Evolutionary conservation across 2,888 invertebrate species (phyloP).

Genomic region (Teleiodes luculella): DNA sequence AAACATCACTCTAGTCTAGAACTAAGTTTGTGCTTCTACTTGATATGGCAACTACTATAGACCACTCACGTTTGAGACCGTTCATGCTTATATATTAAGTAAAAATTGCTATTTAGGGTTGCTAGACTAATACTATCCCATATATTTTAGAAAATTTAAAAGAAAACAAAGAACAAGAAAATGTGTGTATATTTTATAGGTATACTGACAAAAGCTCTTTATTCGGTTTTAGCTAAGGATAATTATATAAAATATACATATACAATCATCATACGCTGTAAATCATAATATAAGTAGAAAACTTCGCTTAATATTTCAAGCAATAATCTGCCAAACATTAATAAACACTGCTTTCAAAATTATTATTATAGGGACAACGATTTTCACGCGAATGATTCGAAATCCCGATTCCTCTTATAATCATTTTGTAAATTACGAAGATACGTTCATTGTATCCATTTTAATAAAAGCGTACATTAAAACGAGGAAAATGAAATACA

Average conservation of each 20-base stretch:
- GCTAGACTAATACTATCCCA: no score
- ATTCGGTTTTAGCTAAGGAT: no score
- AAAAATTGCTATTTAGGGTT: no score
- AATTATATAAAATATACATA: no score
- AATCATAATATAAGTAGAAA: neutral
- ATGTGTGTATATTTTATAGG: no score
- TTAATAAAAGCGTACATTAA: conserved; percentile 26
- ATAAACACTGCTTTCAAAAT: neutral
- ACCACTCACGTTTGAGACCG: no score
- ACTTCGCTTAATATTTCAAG: neutral
- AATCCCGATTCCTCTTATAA: neutral
- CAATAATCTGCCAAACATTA: neutral
- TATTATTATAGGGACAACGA: neutral
- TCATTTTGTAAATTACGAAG: conserved; percentile 20
- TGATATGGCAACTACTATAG: no score
- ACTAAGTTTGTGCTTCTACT: no score
- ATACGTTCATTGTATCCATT: conserved; percentile 27
- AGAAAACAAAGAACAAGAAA: no score
- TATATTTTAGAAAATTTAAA: no score
- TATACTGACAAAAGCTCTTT: no score
- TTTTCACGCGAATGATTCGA: neutral
- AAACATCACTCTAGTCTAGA: neutral
- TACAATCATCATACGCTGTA: neutral
- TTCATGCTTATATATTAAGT: no score
- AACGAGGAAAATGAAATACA: conserved; percentile 23